Evolutionary conservation across 2,888 invertebrate species (phyloP).

Genomic region (Heliconius ethilla): DNA sequence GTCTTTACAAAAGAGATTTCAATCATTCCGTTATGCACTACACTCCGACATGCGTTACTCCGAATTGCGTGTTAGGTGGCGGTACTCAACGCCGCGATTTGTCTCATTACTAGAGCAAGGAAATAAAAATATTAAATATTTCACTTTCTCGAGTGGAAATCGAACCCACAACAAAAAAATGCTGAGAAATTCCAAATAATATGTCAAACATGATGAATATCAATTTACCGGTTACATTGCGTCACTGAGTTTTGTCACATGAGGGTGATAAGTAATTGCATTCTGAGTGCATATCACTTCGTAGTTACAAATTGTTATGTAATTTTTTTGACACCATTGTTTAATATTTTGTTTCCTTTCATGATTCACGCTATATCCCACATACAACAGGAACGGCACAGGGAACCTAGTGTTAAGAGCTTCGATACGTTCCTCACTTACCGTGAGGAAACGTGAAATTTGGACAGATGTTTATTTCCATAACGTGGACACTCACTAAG

Average conservation of each 20-base stretch:
- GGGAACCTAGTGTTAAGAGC: neutral
- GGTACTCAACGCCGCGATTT: too few species aligned
- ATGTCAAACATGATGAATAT: neutral
- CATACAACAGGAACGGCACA: neutral
- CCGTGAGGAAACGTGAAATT: neutral
- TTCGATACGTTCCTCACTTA: neutral
- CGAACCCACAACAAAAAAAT: too few species aligned
- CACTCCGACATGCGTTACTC: too few species aligned
- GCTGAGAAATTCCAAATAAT: neutral
- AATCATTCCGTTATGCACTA: too few species aligned
- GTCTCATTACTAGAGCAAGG: too few species aligned
- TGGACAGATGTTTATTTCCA: too few species aligned
- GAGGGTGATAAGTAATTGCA: constrained; percentile 12
- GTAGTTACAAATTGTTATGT: neutral
- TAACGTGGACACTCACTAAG: too few species aligned
- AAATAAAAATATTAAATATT: too few species aligned
- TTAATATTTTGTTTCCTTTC: neutral
- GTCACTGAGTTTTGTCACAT: neutral
- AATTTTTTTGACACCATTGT: neutral
- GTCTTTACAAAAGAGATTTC: too few species aligned
- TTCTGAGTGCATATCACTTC: neutral
- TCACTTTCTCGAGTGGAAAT: too few species aligned
- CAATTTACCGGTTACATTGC: neutral
- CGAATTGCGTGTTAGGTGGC: too few species aligned
- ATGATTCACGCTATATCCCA: neutral